phyloP scores from a whole-genome alignment of 2,797 vertebrate species.

The Tragopan temminckii region DNA sequence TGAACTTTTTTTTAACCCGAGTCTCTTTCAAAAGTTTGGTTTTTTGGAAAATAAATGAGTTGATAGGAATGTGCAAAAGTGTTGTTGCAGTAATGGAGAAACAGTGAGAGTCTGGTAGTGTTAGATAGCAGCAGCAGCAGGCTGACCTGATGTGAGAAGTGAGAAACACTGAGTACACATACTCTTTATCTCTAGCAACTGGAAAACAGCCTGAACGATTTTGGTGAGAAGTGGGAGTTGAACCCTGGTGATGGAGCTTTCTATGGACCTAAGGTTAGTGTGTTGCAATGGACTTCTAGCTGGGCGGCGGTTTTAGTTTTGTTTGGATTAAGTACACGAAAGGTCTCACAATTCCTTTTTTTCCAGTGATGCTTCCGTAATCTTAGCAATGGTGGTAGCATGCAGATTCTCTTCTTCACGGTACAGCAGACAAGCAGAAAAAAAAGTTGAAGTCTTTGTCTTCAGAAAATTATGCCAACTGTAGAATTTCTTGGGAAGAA shows the following conservation, averaged over 20 bases:
- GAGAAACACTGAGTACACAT: background rate
- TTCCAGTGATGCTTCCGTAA: background rate
- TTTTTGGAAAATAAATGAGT: background rate
- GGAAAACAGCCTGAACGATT: constrained; percentile 95
- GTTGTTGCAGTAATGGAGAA: background rate
- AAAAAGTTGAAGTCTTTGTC: background rate
- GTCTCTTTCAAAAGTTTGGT: background rate
- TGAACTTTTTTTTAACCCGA: background rate
- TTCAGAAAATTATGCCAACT: background rate
- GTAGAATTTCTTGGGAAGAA: background rate
- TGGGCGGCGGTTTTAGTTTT: background rate
- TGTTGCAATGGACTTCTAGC: background rate
- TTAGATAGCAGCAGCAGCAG: background rate
- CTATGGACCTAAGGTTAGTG: constrained; percentile 96
- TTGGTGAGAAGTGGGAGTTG: constrained; percentile 95
- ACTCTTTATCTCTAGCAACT: constrained; percentile 89
- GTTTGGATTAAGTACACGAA: background rate
- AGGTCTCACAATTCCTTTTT: background rate
- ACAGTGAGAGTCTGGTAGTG: background rate
- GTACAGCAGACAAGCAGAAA: background rate
- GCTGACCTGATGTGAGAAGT: background rate
- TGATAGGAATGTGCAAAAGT: background rate
- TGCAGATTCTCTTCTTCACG: background rate
- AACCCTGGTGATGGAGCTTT: constrained; percentile 98
- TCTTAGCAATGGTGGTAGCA: background rate